Conservation (phyloP, 2,797 vertebrate genomes). For the Trachops cirrhosus region DNA sequence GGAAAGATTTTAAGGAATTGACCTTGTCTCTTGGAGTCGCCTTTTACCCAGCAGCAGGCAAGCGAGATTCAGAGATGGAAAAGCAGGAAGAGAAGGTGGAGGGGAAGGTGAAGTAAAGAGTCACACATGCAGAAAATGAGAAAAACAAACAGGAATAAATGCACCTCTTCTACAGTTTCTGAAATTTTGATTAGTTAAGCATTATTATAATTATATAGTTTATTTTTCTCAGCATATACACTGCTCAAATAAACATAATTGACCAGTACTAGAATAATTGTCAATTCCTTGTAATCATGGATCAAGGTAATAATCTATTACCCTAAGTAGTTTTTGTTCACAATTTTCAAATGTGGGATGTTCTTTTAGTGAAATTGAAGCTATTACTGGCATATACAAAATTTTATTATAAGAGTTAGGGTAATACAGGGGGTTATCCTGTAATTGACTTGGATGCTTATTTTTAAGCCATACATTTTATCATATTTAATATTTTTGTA, state of each 20-base stretch:
- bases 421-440: not conserved
- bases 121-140: not conserved
- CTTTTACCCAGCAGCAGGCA: not conserved
- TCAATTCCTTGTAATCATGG: not conserved
- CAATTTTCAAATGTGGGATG: not conserved
- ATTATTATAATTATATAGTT: not conserved
- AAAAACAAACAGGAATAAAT: not conserved
- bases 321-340: not conserved
- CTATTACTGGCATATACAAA: not conserved
- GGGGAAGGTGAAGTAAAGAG: not conserved
- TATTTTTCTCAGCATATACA: not conserved
- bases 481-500: not conserved
- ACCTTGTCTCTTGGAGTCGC: not conserved
- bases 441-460: not conserved
- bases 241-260: not conserved
- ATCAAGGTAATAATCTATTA: not conserved
- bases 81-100: not conserved
- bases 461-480: not conserved
- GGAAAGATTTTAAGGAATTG: conserved; percentile 20
- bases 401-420: not conserved
- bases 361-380: not conserved
- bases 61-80: not conserved
- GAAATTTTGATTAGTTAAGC: not conserved
- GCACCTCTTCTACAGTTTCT: not conserved
- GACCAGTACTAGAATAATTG: not conserved